These are phyloP conservation scores for Pseudorhiza aurosa DNA, from an alignment of 30 jellyfish, hydroid and myxozoan species.

Conservation along the genomic window DNA sequence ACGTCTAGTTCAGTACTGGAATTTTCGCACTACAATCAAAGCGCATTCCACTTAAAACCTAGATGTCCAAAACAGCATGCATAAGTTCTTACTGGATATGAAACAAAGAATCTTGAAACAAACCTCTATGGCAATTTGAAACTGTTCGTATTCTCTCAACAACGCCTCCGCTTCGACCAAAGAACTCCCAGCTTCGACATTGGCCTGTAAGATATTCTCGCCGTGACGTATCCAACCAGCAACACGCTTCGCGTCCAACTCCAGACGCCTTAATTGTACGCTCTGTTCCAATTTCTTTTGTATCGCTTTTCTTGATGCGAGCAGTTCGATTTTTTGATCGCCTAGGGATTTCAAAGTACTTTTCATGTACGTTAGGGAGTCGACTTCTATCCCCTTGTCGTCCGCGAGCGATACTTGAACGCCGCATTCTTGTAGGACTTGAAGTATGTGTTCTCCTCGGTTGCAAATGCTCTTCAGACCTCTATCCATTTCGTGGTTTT, in stretches of 20 bases:
- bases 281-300: conserved; percentile 73
- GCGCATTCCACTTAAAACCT: background rate
- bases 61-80: background rate
- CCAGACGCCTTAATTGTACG: conserved; percentile 80
- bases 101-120: background rate
- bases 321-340: conserved; percentile 62
- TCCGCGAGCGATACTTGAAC: conserved; percentile 81
- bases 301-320: conserved; percentile 61
- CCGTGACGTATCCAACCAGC: conserved; percentile 97
- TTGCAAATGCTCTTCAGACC: conserved; percentile 39
- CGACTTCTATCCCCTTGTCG: conserved; percentile 61
- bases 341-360: conserved; percentile 55
- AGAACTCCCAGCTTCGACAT: conserved; percentile 93
- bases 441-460: conserved; percentile 76
- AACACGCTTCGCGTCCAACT: conserved; percentile 94
- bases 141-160: conserved; percentile 94
- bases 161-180: conserved; percentile 97
- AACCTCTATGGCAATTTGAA: conserved; percentile 97
- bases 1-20: too few species aligned
- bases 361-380: conserved; percentile 76
- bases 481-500: conserved; percentile 70
- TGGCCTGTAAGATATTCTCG: conserved; percentile 88
- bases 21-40: background rate
- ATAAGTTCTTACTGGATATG: background rate
- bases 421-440: conserved; percentile 79